phyloP scores from a whole-genome alignment of 2,888 invertebrate species.

The Conomelus anceps region DNA sequence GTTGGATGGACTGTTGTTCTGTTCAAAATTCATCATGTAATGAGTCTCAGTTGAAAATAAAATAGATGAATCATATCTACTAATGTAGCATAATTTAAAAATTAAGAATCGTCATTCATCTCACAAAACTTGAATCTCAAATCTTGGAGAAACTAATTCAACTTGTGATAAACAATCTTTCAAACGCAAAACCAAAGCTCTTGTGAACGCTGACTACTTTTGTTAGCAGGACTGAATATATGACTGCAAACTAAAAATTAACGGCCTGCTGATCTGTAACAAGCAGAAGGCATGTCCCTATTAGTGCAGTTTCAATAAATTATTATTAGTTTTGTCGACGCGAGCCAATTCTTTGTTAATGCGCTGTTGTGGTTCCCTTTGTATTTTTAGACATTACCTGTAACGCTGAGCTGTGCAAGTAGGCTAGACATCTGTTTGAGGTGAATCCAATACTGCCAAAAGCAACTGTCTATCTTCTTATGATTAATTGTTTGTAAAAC shows the following conservation, averaged over 20 bases:
- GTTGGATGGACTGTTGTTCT: no score
- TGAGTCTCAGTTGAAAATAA: no score
- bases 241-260: neutral
- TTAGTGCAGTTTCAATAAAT: neutral
- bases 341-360: neutral
- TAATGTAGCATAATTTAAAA: no score
- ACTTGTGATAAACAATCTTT: no score
- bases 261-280: neutral
- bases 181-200: no score
- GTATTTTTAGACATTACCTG: neutral
- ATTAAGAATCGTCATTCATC: no score
- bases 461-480: neutral
- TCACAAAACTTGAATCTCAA: no score
- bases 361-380: neutral
- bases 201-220: neutral
- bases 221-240: neutral
- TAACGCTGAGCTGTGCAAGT: neutral
- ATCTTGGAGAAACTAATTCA: no score
- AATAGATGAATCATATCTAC: no score
- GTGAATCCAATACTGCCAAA: neutral
- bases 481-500: neutral
- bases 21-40: no score
- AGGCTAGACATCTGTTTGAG: neutral
- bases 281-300: neutral
- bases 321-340: neutral